A percentile compares a stretch with the other conserved stretches of the same genome.
These are phyloP conservation scores for Dufourea novaeangliae DNA, from an alignment of 1,140 invertebrate genomes.

Conservation along the genomic window DNA sequence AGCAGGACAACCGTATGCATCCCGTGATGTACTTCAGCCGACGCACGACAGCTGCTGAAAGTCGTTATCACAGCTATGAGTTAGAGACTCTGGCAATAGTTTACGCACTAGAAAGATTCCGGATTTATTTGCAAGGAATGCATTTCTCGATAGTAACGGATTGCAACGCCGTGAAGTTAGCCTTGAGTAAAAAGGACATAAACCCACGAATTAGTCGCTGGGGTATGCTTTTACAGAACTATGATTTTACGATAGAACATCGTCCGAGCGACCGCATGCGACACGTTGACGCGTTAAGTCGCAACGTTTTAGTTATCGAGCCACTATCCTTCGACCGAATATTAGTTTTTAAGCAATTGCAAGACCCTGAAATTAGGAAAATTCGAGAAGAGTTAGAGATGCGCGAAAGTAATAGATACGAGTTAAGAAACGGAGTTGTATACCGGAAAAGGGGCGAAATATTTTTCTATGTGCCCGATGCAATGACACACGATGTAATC, in stretches of 20 bases:
- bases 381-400: background rate
- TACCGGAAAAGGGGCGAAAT: background rate
- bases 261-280: background rate
- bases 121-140: conserved; percentile 59
- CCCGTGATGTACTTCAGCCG: background rate
- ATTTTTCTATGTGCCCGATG: background rate
- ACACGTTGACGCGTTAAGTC: background rate
- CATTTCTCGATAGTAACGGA: background rate
- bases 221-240: conserved; percentile 1
- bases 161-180: background rate
- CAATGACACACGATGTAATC: background rate
- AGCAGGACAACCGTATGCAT: background rate
- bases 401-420: background rate
- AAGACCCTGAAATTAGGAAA: background rate
- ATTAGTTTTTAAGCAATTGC: background rate
- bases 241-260: background rate
- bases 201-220: conserved; percentile 13
- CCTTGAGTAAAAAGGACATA: background rate
- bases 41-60: background rate
- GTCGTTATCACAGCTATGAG: conserved; percentile 15
- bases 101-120: conserved; percentile 53
- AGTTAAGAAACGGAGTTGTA: conserved; percentile 6
- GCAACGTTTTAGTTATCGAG: background rate
- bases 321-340: background rate
- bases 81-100: conserved; percentile 58